Conservation (phyloP, 2,797 vertebrate genomes). For the Sebastes itinus region DNA sequence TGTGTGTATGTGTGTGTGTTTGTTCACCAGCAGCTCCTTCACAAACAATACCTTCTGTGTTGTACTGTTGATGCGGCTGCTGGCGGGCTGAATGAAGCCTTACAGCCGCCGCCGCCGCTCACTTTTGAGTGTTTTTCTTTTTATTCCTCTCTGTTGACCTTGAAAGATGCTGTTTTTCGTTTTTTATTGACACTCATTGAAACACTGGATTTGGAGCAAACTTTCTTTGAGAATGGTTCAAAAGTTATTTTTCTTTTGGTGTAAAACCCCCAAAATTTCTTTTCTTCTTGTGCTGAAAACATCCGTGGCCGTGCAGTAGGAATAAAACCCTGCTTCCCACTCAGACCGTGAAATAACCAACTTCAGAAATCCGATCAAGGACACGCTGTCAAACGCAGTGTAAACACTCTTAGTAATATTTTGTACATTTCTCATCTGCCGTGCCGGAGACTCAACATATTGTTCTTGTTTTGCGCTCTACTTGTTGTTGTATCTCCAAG, state of each 20-base stretch:
- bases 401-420: slow-evolving; percentile 51
- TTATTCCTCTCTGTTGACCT: slow-evolving; percentile 18
- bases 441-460: slow-evolving; percentile 42
- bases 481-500: slow-evolving; percentile 69
- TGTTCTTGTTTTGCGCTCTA: slow-evolving; percentile 64
- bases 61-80: neutral
- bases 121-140: neutral
- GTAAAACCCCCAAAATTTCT: neutral
- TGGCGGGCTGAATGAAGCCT: slow-evolving; percentile 11
- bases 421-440: slow-evolving; percentile 62
- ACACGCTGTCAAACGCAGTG: slow-evolving; percentile 36
- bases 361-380: slow-evolving; percentile 69
- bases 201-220: neutral
- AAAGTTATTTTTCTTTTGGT: neutral
- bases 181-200: neutral
- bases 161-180: neutral
- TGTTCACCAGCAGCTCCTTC: slow-evolving; percentile 23
- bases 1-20: neutral
- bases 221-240: neutral
- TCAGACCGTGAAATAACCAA: slow-evolving; percentile 72
- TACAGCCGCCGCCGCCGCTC: slow-evolving; percentile 14
- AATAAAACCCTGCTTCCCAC: neutral
- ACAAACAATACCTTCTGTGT: slow-evolving; percentile 34
- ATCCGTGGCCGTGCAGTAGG: neutral
- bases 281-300: slow-evolving; percentile 1